Evolutionary conservation across 1,140 invertebrate species (phyloP).

Genomic region (Hyles euphorbiae): DNA sequence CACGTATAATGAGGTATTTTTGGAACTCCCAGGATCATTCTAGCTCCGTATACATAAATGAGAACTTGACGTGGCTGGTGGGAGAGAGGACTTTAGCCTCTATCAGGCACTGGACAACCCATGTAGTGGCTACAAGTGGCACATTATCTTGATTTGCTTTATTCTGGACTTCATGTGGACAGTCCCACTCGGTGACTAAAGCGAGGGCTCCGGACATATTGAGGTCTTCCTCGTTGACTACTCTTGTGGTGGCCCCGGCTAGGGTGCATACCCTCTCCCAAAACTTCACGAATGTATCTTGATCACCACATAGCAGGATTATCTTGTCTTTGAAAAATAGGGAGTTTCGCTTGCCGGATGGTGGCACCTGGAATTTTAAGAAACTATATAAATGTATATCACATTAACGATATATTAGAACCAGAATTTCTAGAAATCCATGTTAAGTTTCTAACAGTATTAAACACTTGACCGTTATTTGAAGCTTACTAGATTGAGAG

Average conservation of each 20-base stretch:
- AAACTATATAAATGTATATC: too few relatives aligned
- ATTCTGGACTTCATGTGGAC: constrained; percentile 74
- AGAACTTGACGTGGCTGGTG: constrained; percentile 71
- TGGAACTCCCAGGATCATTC: constrained; percentile 71
- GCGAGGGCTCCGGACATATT: constrained; percentile 68
- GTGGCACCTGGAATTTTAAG: constrained; percentile 37
- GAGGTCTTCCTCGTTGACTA: constrained; percentile 67
- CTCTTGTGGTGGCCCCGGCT: constrained; percentile 73
- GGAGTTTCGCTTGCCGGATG: constrained; percentile 59
- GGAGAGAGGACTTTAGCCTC: constrained; percentile 71
- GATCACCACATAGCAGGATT: constrained; percentile 68
- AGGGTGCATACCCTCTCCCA: constrained; percentile 77
- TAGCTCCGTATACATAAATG: constrained; percentile 67
- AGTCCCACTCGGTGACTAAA: constrained; percentile 74
- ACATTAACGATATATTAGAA: too few relatives aligned
- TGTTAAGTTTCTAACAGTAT: too few relatives aligned
- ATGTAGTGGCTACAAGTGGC: constrained; percentile 76
- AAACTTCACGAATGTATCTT: constrained; percentile 73
- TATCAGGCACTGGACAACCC: constrained; percentile 78
- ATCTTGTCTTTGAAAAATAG: constrained; percentile 74
- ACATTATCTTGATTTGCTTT: constrained; percentile 74
- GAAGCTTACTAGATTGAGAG: too few relatives aligned
- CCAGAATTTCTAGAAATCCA: too few relatives aligned
- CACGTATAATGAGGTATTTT: constrained; percentile 68
- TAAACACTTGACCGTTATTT: too few relatives aligned